phyloP scores from a whole-genome alignment of 1,140 invertebrate genomes.

The Coelopa frigida region DNA sequence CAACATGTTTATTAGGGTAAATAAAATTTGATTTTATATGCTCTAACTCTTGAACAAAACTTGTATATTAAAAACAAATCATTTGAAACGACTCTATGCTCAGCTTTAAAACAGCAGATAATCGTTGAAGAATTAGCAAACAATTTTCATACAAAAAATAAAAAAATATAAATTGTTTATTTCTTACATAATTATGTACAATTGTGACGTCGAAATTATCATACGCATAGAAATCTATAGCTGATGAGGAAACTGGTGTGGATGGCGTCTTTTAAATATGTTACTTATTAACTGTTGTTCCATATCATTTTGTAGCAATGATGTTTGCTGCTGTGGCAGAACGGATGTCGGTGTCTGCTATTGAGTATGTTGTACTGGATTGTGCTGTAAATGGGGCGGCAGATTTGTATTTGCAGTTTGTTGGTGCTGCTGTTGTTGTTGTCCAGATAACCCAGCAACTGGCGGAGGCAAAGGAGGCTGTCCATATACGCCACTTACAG shows the following conservation, averaged over 20 bases:
- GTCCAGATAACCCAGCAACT: conserved; percentile 13
- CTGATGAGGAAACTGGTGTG: conserved; percentile 4
- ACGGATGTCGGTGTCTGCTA: conserved; percentile 31
- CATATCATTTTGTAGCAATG: conserved; percentile 27
- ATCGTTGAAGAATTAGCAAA: too few relatives aligned
- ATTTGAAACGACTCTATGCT: too few relatives aligned
- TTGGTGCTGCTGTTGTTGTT: conserved; percentile 18
- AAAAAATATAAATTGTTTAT: neutral
- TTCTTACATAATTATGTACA: conserved; percentile 12
- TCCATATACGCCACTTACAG: conserved; percentile 45
- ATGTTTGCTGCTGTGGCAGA: conserved; percentile 15
- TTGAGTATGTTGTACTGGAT: conserved; percentile 38
- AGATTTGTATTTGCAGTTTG: conserved; percentile 26
- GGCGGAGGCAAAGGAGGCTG: conserved; percentile 30
- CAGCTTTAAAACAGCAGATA: too few relatives aligned
- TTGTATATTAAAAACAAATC: too few relatives aligned
- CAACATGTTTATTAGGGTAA: too few relatives aligned
- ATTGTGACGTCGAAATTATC: conserved; percentile 8
- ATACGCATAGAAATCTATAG: neutral
- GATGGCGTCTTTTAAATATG: conserved; percentile 34
- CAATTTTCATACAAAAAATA: too few relatives aligned
- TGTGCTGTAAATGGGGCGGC: conserved; percentile 36
- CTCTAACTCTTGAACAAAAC: too few relatives aligned
- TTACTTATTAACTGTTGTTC: conserved; percentile 39
- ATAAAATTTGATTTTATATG: too few relatives aligned